Percentiles rank a stretch among this genome's conserved stretches.
phyloP scores from a whole-genome alignment of 1,140 invertebrate genomes.

The Hylaeus anthracinus region DNA sequence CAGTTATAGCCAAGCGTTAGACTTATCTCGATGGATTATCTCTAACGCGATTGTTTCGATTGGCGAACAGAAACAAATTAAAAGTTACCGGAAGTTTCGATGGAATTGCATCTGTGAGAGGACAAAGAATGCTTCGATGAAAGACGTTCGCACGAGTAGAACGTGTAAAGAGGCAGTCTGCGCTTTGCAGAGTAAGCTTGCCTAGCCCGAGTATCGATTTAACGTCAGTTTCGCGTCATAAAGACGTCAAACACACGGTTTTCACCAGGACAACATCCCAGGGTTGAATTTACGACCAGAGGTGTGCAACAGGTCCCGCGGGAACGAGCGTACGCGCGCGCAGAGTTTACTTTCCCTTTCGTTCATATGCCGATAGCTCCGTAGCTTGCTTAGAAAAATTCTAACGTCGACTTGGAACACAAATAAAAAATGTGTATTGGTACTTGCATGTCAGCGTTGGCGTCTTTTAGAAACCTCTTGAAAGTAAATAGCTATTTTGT shows the following conservation, averaged over 20 bases:
- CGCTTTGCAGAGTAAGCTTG: conserved; percentile 52
- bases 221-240: conserved; percentile 79
- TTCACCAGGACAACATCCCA: conserved; percentile 81
- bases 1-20: too few relatives aligned
- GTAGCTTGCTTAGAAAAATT: too few relatives aligned
- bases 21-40: not conserved
- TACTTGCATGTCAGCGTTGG: too few relatives aligned
- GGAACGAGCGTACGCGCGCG: conserved; percentile 8
- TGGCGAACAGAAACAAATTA: not conserved
- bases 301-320: conserved; percentile 74
- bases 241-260: conserved; percentile 81
- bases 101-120: not conserved
- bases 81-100: not conserved
- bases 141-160: not conserved
- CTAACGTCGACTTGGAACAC: too few relatives aligned
- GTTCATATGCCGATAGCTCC: not conserved
- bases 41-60: not conserved
- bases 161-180: not conserved
- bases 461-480: too few relatives aligned
- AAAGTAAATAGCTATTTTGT: too few relatives aligned
- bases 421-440: too few relatives aligned
- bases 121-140: not conserved
- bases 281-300: conserved; percentile 77
- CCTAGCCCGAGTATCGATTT: conserved; percentile 76
- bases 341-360: conserved; percentile 5